Evolutionary conservation across 2,113 vertebrate genomes (phyloP).

Genomic region (Montifringilla adamsi): DNA sequence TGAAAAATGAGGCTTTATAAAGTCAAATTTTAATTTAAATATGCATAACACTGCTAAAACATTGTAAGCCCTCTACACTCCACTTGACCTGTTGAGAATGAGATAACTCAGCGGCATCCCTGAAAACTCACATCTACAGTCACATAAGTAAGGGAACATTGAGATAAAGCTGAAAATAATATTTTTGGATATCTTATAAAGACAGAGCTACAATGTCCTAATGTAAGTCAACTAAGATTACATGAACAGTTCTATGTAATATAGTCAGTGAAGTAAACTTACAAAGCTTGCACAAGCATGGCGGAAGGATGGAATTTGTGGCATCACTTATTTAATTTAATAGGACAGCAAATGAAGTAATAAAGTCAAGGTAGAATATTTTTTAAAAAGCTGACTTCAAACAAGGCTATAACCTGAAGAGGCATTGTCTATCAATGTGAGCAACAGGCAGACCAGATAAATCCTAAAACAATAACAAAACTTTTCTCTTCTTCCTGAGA

Average conservation of each 20-base stretch:
- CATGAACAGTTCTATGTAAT: neutral
- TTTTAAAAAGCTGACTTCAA: neutral
- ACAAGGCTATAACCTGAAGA: neutral
- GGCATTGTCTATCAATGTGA: neutral
- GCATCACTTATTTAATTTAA: neutral
- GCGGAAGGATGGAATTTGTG: neutral
- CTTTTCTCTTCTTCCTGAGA: neutral
- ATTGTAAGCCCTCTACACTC: neutral
- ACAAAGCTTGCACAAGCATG: neutral
- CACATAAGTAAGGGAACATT: neutral
- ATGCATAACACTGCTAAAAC: neutral
- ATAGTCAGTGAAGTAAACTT: neutral
- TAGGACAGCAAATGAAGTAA: neutral
- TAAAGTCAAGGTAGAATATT: neutral
- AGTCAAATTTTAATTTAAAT: neutral
- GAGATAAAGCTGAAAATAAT: neutral
- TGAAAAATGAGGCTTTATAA: neutral
- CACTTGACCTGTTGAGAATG: neutral
- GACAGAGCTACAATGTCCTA: neutral
- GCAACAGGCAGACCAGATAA: neutral
- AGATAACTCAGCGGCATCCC: neutral
- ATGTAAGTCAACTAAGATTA: neutral
- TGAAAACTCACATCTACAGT: neutral
- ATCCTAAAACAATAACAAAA: neutral
- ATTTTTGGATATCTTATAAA: neutral